These are phyloP conservation scores for Oegoconia quadripuncta DNA, from an alignment of 2,888 invertebrate species.

Conservation along the genomic window DNA sequence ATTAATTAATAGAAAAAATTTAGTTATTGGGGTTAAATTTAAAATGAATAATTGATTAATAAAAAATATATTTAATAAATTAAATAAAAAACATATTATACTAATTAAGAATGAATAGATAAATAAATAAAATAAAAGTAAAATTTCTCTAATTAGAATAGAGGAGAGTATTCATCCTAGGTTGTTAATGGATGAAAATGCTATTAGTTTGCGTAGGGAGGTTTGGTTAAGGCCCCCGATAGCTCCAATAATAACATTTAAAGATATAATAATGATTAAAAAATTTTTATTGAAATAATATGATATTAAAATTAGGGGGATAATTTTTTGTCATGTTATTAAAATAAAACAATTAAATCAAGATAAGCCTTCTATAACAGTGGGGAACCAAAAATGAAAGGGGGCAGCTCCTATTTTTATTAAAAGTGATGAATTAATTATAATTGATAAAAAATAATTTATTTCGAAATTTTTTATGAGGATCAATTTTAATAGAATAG, in stretches of 20 bases:
- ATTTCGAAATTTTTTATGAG: slow-evolving; percentile 49
- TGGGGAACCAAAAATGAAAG: slow-evolving; percentile 80
- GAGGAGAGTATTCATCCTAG: slow-evolving; percentile 76
- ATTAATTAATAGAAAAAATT: slow-evolving; percentile 73
- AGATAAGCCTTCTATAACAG: slow-evolving; percentile 77
- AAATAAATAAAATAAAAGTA: slow-evolving; percentile 66
- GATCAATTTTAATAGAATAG: slow-evolving; percentile 57
- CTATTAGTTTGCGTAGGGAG: slow-evolving; percentile 78
- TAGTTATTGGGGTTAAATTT: slow-evolving; percentile 56
- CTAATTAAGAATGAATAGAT: slow-evolving; percentile 66
- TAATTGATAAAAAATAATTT: slow-evolving; percentile 41
- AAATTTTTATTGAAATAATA: slow-evolving; percentile 64
- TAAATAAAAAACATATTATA: slow-evolving; percentile 65
- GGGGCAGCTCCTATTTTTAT: slow-evolving; percentile 79
- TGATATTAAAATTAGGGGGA: slow-evolving; percentile 76
- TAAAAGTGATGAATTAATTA: slow-evolving; percentile 62
- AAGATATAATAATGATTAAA: slow-evolving; percentile 60
- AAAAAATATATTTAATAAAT: slow-evolving; percentile 65
- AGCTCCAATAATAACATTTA: slow-evolving; percentile 68
- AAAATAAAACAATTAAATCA: slow-evolving; percentile 78
- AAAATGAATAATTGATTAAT: slow-evolving; percentile 72
- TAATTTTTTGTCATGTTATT: slow-evolving; percentile 83
- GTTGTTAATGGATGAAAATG: slow-evolving; percentile 82
- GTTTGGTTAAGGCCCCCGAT: slow-evolving; percentile 77
- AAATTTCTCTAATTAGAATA: slow-evolving; percentile 62